A percentile compares a stretch with the other conserved stretches of the same genome.
Conservation (phyloP, 1,140 invertebrate genomes). For the Drosophila kurseongensis region DNA sequence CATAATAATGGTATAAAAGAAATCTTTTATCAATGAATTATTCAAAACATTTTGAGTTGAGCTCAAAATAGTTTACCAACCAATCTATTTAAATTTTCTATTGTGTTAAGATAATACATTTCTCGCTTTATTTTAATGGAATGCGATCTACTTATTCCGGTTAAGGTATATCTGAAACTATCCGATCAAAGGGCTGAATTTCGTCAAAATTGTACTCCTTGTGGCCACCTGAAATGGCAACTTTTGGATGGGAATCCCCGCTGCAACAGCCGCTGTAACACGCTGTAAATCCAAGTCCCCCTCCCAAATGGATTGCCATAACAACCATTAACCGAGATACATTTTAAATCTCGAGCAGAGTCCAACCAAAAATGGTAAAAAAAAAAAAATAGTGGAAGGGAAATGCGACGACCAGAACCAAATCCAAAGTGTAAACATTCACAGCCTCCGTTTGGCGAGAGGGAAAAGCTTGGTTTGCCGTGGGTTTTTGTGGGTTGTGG, state of each 20-base stretch:
- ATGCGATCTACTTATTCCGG: too few species aligned
- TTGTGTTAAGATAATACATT: not conserved
- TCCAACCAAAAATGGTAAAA: slow-evolving; percentile 35
- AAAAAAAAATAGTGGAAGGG: slow-evolving; percentile 34
- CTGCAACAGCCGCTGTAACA: slow-evolving; percentile 69
- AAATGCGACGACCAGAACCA: slow-evolving; percentile 65
- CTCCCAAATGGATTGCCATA: slow-evolving; percentile 58
- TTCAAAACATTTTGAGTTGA: too few species aligned
- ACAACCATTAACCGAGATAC: slow-evolving; percentile 76
- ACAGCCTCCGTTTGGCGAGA: slow-evolving; percentile 61
- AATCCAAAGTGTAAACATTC: slow-evolving; percentile 82
- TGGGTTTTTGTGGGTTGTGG: not conserved
- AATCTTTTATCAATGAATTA: too few species aligned
- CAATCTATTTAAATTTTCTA: not conserved
- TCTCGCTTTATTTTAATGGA: not conserved
- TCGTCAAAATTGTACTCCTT: not conserved
- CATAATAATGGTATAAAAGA: too few species aligned
- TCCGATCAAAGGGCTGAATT: not conserved
- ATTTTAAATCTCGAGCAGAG: slow-evolving; percentile 62
- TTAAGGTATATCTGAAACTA: too few species aligned
- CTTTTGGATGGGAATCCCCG: slow-evolving; percentile 1
- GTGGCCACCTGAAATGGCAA: not conserved
- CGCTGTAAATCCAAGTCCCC: slow-evolving; percentile 3
- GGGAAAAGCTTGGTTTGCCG: not conserved
- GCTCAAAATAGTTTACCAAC: too few species aligned